Evolutionary conservation across 1,140 invertebrate genomes (phyloP).

Genomic region (Mamestra configurata): DNA sequence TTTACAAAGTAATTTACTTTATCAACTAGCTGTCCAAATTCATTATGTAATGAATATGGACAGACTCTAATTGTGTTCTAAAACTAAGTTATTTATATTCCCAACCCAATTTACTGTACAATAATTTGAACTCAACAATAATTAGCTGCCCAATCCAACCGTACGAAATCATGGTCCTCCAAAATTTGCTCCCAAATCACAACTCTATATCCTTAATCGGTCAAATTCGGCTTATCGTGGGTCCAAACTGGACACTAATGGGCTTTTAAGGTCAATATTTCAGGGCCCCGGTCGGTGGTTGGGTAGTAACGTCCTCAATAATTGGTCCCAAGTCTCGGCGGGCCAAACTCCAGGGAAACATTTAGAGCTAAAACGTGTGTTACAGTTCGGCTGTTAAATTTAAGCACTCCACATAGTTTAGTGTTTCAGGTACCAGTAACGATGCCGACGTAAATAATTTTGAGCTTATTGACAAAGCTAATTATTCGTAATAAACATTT

Average conservation of each 20-base stretch:
- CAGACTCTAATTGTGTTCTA: no score
- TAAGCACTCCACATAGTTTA: conserved; percentile 44
- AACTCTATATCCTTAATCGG: conserved; percentile 66
- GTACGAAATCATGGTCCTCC: conserved; percentile 35
- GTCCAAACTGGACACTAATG: conserved; percentile 75
- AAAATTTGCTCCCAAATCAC: conserved; percentile 60
- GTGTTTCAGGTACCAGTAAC: conserved; percentile 26
- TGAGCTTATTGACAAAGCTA: conserved; percentile 10
- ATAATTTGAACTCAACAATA: not conserved
- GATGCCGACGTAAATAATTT: conserved; percentile 4
- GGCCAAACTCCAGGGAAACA: conserved; percentile 59
- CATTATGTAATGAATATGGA: no score
- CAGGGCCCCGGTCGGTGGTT: conserved; percentile 63
- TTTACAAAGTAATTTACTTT: no score
- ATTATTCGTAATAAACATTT: not conserved
- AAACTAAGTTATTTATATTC: not conserved
- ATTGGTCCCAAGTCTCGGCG: conserved; percentile 70
- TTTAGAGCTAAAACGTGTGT: conserved; percentile 56
- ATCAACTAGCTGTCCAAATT: no score
- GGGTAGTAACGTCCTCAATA: conserved; percentile 68
- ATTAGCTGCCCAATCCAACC: conserved; percentile 28
- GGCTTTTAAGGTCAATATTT: conserved; percentile 79
- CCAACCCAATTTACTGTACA: not conserved
- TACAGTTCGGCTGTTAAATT: conserved; percentile 53
- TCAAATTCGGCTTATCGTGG: conserved; percentile 72